Evolutionary conservation across 2,797 vertebrate genomes (phyloP), one percentile per base, ranked within the genome.

Genomic region (Argyrosomus regius): DNA sequence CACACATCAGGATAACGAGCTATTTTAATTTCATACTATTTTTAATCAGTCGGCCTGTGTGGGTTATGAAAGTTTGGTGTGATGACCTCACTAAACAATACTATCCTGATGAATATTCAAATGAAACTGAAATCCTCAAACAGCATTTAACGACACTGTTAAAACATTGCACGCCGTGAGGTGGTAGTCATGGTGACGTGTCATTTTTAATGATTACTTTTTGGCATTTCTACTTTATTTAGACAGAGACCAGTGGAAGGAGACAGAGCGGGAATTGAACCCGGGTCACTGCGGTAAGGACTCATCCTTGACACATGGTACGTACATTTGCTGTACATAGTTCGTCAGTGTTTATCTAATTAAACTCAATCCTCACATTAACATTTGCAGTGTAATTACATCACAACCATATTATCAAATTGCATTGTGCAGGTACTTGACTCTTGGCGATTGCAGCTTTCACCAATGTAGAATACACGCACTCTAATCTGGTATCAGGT

Each of bases 51-150:
- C 48, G 3, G 6, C 2, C 6, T 24, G 45, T 57, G 43, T 65
- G 24, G 24, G 48, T 46, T 46, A 56, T 45, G 2, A 61, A 59
- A 63, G 41, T 57, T 72, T 20, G 41, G 46, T 65, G 35, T 0
- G 17, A 49, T 66, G 17, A 68, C 67, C 64, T 57, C 1, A 4
- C 43, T 41, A 13, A 9, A 72, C 68, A 80, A 69, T 50, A 65
- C 58, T 14, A 81, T 66, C 41, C 31, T 57, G 66, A 73, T 62
- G 48, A 60, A 67, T 75, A 89, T 80, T 85, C 62, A 89, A 91
- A 90, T 80, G 53, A 83, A 67, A 89, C 85, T 86, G 62, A 88
- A 91, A 90, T 81, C 58, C 58, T 28, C 0, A 48, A 83, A 71
- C 57, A 57, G 60, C 45, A 52, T 75, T 56, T 52, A 82, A 65